A percentile compares a stretch with the other conserved stretches of the same genome.
These are phyloP conservation scores for western clawed frog (Xenopus tropicalis) DNA, from an alignment of 2,113 vertebrate genomes.

Conservation along the genomic window DNA sequence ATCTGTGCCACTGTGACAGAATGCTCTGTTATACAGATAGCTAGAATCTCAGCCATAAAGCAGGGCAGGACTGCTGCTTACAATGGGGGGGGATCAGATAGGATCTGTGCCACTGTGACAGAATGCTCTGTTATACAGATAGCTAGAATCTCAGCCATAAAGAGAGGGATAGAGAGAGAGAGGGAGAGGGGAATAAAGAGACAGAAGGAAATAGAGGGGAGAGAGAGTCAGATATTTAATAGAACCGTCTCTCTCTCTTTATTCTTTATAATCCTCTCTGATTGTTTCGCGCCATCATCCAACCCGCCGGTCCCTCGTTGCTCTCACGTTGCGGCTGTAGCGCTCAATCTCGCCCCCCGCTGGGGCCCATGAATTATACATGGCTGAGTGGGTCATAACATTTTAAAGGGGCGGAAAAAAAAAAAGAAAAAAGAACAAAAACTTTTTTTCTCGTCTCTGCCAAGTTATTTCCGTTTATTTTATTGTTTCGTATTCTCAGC, in stretches of 20 bases:
- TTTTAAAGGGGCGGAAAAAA: neutral
- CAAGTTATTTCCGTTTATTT: neutral
- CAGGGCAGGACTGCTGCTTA: too few relatives aligned
- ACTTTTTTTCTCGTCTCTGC: neutral
- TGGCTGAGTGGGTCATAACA: neutral
- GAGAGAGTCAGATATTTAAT: neutral
- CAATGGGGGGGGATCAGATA: too few relatives aligned
- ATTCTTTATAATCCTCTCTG: conserved; percentile 5
- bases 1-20: too few relatives aligned
- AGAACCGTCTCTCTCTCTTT: neutral
- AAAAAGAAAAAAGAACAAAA: too few relatives aligned
- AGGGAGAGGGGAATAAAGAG: too few relatives aligned
- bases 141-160: too few relatives aligned
- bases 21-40: too few relatives aligned
- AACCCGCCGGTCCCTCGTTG: neutral
- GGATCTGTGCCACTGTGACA: too few relatives aligned
- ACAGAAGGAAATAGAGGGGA: neutral
- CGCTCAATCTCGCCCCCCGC: conserved; percentile 6
- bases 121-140: too few relatives aligned
- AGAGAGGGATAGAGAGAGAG: too few relatives aligned
- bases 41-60: too few relatives aligned
- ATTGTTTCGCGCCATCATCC: conserved; percentile 4
- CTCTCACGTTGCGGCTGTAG: neutral
- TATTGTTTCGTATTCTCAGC: neutral
- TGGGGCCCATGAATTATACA: conserved; percentile 14